Evolutionary conservation across 2,797 vertebrate genomes (phyloP), one percentile per base, ranked within the genome.

Genomic region (Pyrocephalus nanus): DNA sequence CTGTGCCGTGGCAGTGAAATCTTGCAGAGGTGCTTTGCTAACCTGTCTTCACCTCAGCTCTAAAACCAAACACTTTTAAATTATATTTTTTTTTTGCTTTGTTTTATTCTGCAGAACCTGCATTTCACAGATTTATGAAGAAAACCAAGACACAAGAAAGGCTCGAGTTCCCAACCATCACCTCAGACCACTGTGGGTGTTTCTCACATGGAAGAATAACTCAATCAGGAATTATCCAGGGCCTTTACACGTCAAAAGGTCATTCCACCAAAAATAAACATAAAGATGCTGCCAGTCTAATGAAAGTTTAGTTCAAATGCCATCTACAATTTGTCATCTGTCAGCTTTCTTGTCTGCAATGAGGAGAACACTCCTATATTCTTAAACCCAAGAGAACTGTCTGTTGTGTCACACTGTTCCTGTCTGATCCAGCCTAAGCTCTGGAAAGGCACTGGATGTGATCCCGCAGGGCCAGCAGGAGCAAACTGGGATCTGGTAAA

Each of bases 201-300:
- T 42, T 78, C 65, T 93, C 65, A 69, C 20, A 8, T 86, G 74
- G 85, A 92, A 73, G 53, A 72, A 81, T 45, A 96, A 79, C 88
- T 90, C 90, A 60, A 91, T 76, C 70, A 91, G 60, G n/a, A 91
- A 95, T 64, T 83, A 95, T 88, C 73, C 60, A 62, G 26, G 80
- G 77, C 86, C 80, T 76, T 94, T 88, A 91, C 78, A 72, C 77
- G 70, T 77, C 29, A 14, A 93, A 95, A 96, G 95, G 96, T 94
- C 95, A 96, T 84, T 82, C 90, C 82, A 86, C 94, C 93, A 93
- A 95, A 96, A 96, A 96, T 96, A 97, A 92, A 97, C 93, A 66
- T 60, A 79, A 92, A 93, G 86, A 47, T 13, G 2, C 92, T 92
- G 93, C 82, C 96, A 96, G 82, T 89, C 90, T 97, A 58, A 87